phyloP scores from a whole-genome alignment of 2,888 invertebrate species.

The Pharmacophagus antenor region DNA sequence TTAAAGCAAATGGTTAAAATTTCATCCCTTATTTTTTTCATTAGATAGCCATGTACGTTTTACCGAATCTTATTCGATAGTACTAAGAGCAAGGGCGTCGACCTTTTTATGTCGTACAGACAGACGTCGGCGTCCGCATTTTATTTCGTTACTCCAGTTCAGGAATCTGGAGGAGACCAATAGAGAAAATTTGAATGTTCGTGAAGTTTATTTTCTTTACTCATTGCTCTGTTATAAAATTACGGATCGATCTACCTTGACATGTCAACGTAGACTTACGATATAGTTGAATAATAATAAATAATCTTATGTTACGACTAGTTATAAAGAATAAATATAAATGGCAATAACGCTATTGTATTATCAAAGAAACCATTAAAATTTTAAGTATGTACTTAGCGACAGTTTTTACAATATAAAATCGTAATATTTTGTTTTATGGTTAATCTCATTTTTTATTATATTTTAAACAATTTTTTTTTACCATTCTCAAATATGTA shows the following conservation, averaged over 20 bases:
- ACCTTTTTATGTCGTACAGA: constrained; percentile 67
- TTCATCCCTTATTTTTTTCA: too few relatives aligned
- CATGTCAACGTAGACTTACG: neutral
- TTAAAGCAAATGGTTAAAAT: too few relatives aligned
- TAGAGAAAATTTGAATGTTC: constrained; percentile 53
- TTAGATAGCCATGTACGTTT: neutral
- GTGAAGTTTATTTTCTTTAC: constrained; percentile 51
- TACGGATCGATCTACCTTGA: constrained; percentile 10
- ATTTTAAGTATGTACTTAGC: neutral
- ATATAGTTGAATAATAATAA: neutral
- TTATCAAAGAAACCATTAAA: constrained; percentile 5
- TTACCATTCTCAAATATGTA: too few relatives aligned
- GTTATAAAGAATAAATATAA: neutral
- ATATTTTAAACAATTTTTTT: neutral
- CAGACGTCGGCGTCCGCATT: constrained; percentile 67
- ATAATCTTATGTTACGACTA: neutral
- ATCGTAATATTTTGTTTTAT: neutral
- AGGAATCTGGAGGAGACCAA: constrained; percentile 49
- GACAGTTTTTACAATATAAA: neutral
- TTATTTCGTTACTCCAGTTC: constrained; percentile 60
- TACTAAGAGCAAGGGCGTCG: constrained; percentile 51
- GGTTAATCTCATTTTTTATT: neutral
- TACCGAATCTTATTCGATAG: neutral
- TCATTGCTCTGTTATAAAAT: constrained; percentile 40
- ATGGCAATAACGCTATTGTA: neutral